phyloP scores from a whole-genome alignment of 2,113 vertebrate species.

The Siphamia tubifer region DNA sequence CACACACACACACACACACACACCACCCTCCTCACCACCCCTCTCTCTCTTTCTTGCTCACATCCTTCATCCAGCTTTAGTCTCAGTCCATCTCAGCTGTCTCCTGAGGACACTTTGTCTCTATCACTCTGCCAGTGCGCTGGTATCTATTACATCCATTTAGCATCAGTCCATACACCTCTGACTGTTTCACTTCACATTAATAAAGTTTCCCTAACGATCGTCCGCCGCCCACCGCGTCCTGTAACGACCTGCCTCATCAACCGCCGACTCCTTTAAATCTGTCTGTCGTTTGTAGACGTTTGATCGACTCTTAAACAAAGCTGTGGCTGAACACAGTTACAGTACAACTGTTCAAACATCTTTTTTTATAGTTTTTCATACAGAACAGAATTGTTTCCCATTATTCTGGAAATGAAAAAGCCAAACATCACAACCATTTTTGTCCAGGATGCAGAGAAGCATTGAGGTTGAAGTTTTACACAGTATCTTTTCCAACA shows the following conservation, averaged over 20 bases:
- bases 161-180: constrained; percentile 57
- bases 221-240: constrained; percentile 13
- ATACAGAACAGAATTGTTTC: too few species aligned
- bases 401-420: too few species aligned
- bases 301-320: constrained; percentile 6
- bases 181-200: constrained; percentile 49
- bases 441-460: too few species aligned
- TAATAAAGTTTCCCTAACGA: constrained; percentile 52
- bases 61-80: constrained; percentile 12
- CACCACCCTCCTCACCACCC: neutral
- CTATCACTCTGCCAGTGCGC: constrained; percentile 26
- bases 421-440: too few species aligned
- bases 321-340: neutral
- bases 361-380: too few species aligned
- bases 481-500: too few species aligned
- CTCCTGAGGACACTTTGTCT: constrained; percentile 53
- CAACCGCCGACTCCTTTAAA: neutral
- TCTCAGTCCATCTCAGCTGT: constrained; percentile 3
- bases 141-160: constrained; percentile 52
- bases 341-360: too few species aligned
- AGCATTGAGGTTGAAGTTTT: too few species aligned
- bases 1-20: too few species aligned
- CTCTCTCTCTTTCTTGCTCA: neutral
- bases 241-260: constrained; percentile 21
- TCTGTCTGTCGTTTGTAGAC: constrained; percentile 5